Base-by-base conservation (phyloP, 2,888 invertebrate species). In the Sinopyrophorus schimmeli region DNA sequence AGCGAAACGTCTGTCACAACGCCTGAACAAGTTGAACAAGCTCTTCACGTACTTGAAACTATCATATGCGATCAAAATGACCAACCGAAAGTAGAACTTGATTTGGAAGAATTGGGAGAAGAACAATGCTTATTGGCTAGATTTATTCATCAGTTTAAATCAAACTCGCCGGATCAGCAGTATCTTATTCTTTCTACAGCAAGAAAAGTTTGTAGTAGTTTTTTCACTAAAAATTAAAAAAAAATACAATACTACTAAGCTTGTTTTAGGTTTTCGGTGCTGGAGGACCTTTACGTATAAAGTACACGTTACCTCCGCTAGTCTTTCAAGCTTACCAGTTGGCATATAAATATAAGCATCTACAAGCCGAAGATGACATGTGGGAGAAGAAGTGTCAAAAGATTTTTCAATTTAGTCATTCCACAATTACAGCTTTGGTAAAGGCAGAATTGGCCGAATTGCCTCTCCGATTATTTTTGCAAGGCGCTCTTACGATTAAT, bases 321-420 rank as follows among this genome's bases (percentile, higher is more conserved):
- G 83, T 98, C 39, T 97, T 98, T 75, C 89, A 93, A 70, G 93
- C 96, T 0, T 97, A 91, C 70, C 83, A 88, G 39, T 77, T 98
- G 30, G 92, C 95, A 0, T 88, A 86, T 70, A 83, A 85, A 41
- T 97, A 94, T 67, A 86, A 86, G 68, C 80, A 82, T 7, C 77
- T 87, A 9, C 80, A 83, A 49, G 84, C 88, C 5, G 82, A 91
- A 84, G 97, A 98, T 70, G 92, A 92, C 41, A 91, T 94, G 78
- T 99, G 98, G 97, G 92, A 96, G 73, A 96, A 94, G 74, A 98
- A 99, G 70, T 94, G 97, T 65, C 90, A 92, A 71, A 98, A 97
- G 75, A 95, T 99, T 58, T 93, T 99, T 77, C 93, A 97, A 74
- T 98, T 97, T 72, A 97, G 95, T 68, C 96, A 96, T 71, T 89